Percentiles rank a stretch among this genome's conserved stretches.
phyloP scores from a whole-genome alignment of 2,113 vertebrate genomes.

The Rousettus leschenaultii region DNA sequence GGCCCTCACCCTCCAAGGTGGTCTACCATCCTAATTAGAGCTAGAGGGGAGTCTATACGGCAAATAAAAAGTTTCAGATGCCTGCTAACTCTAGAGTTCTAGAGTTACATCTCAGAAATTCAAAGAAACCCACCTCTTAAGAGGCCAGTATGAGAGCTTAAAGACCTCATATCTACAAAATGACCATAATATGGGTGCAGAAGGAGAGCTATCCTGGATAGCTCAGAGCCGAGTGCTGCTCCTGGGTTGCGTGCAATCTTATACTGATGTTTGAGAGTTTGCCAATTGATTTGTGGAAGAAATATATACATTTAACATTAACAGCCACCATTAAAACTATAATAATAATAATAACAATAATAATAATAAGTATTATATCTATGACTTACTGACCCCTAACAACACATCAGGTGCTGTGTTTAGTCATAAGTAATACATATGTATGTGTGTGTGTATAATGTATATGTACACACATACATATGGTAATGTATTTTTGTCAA shows the following conservation, averaged over 20 bases:
- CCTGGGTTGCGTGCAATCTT: slow-evolving; percentile 22
- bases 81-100: slow-evolving; percentile 69
- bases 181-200: slow-evolving; percentile 15
- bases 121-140: slow-evolving; percentile 71
- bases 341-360: slow-evolving; percentile 7
- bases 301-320: slow-evolving; percentile 33
- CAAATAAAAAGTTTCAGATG: slow-evolving; percentile 75
- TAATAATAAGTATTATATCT: slow-evolving; percentile 27
- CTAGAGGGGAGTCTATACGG: slow-evolving; percentile 70
- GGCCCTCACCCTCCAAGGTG: slow-evolving; percentile 71
- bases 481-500: slow-evolving; percentile 42
- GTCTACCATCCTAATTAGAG: slow-evolving; percentile 79
- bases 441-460: slow-evolving; percentile 10
- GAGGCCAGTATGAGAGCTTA: slow-evolving; percentile 68
- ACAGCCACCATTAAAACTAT: slow-evolving; percentile 39
- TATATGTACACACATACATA: neutral
- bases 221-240: neutral
- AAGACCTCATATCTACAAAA: slow-evolving; percentile 64
- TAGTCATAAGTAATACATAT: slow-evolving; percentile 18
- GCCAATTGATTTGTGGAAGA: slow-evolving; percentile 47
- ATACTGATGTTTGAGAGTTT: neutral
- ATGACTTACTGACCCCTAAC: slow-evolving; percentile 27
- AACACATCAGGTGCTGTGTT: slow-evolving; percentile 27
- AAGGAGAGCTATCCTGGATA: neutral
- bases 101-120: slow-evolving; percentile 78